Percentiles rank a stretch among this genome's conserved stretches.
Evolutionary conservation across 2,113 vertebrate species (phyloP).

Genomic region (Lepidothrix coronata): DNA sequence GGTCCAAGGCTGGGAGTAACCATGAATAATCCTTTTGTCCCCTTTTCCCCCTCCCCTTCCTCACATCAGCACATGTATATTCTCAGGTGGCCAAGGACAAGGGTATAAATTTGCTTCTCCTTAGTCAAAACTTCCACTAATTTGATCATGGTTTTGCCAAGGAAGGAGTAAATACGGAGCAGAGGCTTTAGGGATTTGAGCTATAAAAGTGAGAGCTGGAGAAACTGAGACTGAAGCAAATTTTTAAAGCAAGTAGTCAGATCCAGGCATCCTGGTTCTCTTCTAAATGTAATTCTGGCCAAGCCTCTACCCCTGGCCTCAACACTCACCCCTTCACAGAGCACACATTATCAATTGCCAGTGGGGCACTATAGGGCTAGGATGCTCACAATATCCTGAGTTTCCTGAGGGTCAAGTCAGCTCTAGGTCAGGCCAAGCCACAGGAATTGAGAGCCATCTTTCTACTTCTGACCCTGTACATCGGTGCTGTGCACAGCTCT

Average conservation of each 20-base stretch:
- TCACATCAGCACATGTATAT: neutral
- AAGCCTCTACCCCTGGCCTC: neutral
- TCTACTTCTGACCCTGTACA: neutral
- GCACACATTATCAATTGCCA: neutral
- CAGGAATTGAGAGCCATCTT: neutral
- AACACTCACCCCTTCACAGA: neutral
- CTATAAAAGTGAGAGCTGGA: slow-evolving; percentile 23
- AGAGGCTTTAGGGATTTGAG: slow-evolving; percentile 15
- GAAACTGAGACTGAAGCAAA: neutral
- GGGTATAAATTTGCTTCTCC: slow-evolving; percentile 39
- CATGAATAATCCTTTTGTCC: slow-evolving; percentile 41
- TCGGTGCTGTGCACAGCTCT: neutral
- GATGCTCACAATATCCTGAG: neutral
- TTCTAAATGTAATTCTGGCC: neutral
- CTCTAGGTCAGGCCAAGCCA: neutral
- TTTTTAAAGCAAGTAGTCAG: neutral
- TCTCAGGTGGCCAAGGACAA: slow-evolving; percentile 16
- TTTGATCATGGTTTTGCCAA: slow-evolving; percentile 48
- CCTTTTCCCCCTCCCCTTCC: neutral
- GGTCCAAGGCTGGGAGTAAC: neutral
- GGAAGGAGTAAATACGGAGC: slow-evolving; percentile 45
- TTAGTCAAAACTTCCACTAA: slow-evolving; percentile 51
- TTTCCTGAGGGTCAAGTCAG: neutral
- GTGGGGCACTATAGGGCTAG: neutral
- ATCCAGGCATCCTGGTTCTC: neutral